phyloP scores from a whole-genome alignment of 92 coral and sea anemone genomes.

The Bergia sp. region DNA sequence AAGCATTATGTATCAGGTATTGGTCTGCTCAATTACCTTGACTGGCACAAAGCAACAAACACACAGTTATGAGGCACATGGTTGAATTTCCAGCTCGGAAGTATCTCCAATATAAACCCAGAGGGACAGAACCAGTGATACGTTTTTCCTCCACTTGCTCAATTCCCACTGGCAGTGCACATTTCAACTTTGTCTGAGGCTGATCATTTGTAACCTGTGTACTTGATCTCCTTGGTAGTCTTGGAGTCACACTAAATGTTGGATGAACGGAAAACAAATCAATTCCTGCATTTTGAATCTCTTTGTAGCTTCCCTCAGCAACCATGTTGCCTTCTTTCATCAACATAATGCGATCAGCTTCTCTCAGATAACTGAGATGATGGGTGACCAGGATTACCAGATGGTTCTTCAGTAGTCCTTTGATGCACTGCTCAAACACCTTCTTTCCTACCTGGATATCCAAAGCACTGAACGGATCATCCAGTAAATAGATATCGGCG shows the following conservation, averaged over 20 bases:
- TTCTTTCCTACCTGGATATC: conserved; percentile 33
- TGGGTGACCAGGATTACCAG: conserved; percentile 46
- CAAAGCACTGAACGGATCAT: conserved; percentile 49
- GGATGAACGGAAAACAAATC: conserved; percentile 32
- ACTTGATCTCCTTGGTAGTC: conserved; percentile 18
- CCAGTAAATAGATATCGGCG: conserved; percentile 48
- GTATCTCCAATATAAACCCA: conserved; percentile 44
- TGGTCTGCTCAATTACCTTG: conserved; percentile 10
- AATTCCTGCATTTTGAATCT: conserved; percentile 34
- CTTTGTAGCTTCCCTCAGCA: conserved; percentile 28
- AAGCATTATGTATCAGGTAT: no score
- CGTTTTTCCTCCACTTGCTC: conserved; percentile 40
- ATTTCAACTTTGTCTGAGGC: not conserved
- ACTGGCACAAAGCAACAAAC: conserved; percentile 20
- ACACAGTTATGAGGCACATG: conserved; percentile 7
- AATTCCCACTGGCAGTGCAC: conserved; percentile 20
- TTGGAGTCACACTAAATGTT: conserved; percentile 21
- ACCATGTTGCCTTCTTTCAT: conserved; percentile 35
- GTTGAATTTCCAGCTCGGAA: conserved; percentile 48
- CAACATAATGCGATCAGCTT: conserved; percentile 48
- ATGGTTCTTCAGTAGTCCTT: conserved; percentile 12
- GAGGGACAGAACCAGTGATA: conserved; percentile 30
- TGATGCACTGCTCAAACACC: conserved; percentile 41
- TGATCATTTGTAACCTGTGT: not conserved
- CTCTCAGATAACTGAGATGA: conserved; percentile 37